Conservation (phyloP, 2,113 vertebrate genomes). For the Mus musculus region GRCm39 chr8:69256001-69256500, state of each 20-base stretch:
- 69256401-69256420: too few relatives aligned
- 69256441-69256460: neutral
- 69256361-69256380: too few relatives aligned
- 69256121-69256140: neutral
- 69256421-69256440: too few relatives aligned
- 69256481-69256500: neutral
- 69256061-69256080: neutral
- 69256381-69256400: too few relatives aligned
- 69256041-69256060: neutral
- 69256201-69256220: too few relatives aligned
- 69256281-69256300: neutral
- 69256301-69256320: too few relatives aligned
- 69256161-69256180: too few relatives aligned
- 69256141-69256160: fast-evolving
- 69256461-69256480: neutral
- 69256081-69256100: neutral
- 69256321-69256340: too few relatives aligned
- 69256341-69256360: too few relatives aligned
- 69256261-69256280: neutral
- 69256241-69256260: neutral
- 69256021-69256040: neutral
- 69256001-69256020: too few relatives aligned
- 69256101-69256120: neutral
- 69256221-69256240: fast-evolving
- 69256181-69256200: neutral